Conservation (phyloP, 2,113 vertebrate species). For the Nanger granti region DNA sequence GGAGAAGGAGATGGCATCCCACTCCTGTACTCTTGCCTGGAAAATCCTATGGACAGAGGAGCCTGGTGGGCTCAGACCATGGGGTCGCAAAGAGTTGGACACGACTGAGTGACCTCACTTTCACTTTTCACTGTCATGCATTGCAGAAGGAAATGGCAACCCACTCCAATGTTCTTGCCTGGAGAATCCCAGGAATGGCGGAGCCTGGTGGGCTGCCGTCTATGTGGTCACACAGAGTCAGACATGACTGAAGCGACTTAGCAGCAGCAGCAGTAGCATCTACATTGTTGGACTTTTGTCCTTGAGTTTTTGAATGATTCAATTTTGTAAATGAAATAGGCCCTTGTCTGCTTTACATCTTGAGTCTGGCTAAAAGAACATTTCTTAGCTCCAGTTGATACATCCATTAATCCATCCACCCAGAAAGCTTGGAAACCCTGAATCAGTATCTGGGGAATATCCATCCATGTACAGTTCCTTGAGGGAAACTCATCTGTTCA, state of each 20-base stretch:
- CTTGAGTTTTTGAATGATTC: neutral
- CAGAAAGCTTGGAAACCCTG: neutral
- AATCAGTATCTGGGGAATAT: rapidly evolving
- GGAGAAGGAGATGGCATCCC: neutral
- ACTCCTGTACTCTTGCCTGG: too few relatives aligned
- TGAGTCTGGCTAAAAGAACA: neutral
- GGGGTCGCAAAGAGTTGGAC: too few relatives aligned
- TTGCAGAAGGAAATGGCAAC: too few relatives aligned
- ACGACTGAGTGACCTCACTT: too few relatives aligned
- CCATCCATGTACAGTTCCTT: rapidly evolving
- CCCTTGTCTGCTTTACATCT: neutral
- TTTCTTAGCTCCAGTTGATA: neutral
- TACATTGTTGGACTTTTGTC: neutral
- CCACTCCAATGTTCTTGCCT: too few relatives aligned
- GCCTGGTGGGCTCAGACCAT: too few relatives aligned
- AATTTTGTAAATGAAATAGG: neutral
- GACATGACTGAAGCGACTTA: too few relatives aligned
- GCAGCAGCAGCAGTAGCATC: neutral
- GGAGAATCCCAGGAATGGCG: too few relatives aligned
- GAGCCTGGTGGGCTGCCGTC: too few relatives aligned
- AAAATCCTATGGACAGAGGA: too few relatives aligned
- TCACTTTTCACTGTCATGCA: too few relatives aligned
- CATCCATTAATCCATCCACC: neutral
- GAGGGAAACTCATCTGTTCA: neutral
- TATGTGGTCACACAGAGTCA: too few relatives aligned